phyloP scores from a whole-genome alignment of 2,797 vertebrate genomes.

The Nyctalus aviator region DNA sequence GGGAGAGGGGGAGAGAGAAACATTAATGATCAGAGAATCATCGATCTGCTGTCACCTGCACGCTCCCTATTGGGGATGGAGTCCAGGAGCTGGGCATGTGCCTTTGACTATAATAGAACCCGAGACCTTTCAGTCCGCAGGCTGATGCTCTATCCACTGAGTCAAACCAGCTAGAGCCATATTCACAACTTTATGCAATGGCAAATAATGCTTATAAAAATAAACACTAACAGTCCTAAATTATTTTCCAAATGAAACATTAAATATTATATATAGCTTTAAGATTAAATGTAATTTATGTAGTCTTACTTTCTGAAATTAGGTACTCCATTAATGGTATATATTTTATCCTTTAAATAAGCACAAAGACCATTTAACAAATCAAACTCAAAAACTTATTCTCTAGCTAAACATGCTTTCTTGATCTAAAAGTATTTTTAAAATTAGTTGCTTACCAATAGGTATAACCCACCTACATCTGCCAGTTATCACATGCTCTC shows the following conservation, averaged over 20 bases:
- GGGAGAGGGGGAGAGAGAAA: no score
- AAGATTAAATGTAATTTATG: slow-evolving; percentile 45
- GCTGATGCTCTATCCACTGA: no score
- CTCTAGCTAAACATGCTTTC: slow-evolving; percentile 15
- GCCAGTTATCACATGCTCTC: neutral
- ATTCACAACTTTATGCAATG: slow-evolving; percentile 28
- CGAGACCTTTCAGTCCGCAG: no score
- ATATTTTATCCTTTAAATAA: slow-evolving; percentile 64
- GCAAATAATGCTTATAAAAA: slow-evolving; percentile 36
- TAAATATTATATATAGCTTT: slow-evolving; percentile 32
- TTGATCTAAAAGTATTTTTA: slow-evolving; percentile 31
- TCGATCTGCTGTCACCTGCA: no score
- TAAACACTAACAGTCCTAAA: slow-evolving; percentile 48
- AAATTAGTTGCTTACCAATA: neutral
- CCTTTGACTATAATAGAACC: no score
- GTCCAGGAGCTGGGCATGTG: no score
- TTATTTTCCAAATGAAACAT: slow-evolving; percentile 58
- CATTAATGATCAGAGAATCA: no score
- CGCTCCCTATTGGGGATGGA: no score
- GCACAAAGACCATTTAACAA: slow-evolving; percentile 59
- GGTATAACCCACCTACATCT: neutral
- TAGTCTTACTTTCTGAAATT: slow-evolving; percentile 52
- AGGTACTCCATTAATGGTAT: slow-evolving; percentile 21
- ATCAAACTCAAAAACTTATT: slow-evolving; percentile 48
- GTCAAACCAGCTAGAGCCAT: neutral